Conservation (phyloP, 2,797 vertebrate genomes). For the Calcarius lapponicus region DNA sequence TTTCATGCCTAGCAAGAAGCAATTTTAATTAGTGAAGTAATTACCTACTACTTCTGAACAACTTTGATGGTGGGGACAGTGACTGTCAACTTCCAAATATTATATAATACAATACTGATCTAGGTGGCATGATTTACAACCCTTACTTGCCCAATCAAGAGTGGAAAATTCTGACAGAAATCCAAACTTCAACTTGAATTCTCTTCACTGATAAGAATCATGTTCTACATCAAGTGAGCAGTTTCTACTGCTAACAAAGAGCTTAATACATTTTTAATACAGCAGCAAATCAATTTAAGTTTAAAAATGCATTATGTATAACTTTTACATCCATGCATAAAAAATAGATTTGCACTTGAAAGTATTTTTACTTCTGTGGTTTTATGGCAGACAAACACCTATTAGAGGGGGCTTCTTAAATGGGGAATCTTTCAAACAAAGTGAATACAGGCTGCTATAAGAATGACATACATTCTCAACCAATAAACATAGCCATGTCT, state of each 20-base stretch:
- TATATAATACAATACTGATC: not conserved
- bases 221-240: not conserved
- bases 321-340: not conserved
- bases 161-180: not conserved
- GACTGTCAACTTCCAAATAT: not conserved
- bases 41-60: not conserved
- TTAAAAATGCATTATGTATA: not conserved
- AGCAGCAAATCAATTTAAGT: not conserved
- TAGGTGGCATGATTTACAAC: not conserved
- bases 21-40: not conserved
- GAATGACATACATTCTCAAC: not conserved
- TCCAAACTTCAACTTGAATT: not conserved
- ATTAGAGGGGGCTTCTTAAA: not conserved
- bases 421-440: not conserved
- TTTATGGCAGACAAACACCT: not conserved
- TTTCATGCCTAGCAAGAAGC: not conserved
- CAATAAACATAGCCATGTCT: not conserved
- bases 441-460: not conserved
- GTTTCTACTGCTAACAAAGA: not conserved
- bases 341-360: not conserved
- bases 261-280: not conserved
- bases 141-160: not conserved
- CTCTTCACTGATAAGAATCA: not conserved
- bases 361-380: not conserved
- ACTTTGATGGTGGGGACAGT: not conserved